Evolutionary conservation across 2,797 vertebrate species (phyloP), one percentile per base, ranked within the genome.

Genomic region (Sparus aurata): DNA sequence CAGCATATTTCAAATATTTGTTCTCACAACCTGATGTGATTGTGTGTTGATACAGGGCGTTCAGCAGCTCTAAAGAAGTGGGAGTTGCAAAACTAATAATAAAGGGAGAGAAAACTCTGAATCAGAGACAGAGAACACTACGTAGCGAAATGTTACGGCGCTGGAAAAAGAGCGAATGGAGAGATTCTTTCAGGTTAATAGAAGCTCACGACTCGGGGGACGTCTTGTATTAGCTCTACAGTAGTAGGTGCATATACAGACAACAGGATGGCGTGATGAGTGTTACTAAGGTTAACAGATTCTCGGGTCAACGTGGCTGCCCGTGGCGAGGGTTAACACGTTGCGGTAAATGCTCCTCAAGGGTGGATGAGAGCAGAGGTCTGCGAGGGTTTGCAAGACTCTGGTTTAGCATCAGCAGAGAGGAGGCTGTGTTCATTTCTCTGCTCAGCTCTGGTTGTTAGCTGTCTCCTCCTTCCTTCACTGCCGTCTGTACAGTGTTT

Each of bases 281-380:
- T 55, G 80, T 86, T 92, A 84, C 87, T 46, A 72, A 23, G 77
- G 77, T 76, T 59, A 79, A 85, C 85, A 50, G 78, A 87, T 85
- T 64, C 30, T 34, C 30, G 30, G 79, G 84, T 87, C 82, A 86
- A 20, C 22, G 30, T 58, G 52, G 62, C 84, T 79, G 86, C 85
- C 80, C 66, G 74, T 76, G 85, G 86, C 54, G 16, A 72, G 73
- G 41, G 74, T 79, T 83, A 90, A 86, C 68, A 81, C 30, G 30
- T 7, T 34, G 71, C 72, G 79, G 84, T 79, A 86, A 89, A 82
- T 79, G 81, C 69, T 86, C 75, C 85, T 79, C 72, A 81, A 76
- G 81, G 75, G 64, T 77, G 72, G 85, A 81, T 73, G 74, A 81
- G 65, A 71, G 64, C 89, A 85, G 73, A 91, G 23, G 9, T 41